Evolutionary conservation across 30 jellyfish, hydroid and myxozoan genomes (phyloP).

Genomic region (Hydractinia echinata): DNA sequence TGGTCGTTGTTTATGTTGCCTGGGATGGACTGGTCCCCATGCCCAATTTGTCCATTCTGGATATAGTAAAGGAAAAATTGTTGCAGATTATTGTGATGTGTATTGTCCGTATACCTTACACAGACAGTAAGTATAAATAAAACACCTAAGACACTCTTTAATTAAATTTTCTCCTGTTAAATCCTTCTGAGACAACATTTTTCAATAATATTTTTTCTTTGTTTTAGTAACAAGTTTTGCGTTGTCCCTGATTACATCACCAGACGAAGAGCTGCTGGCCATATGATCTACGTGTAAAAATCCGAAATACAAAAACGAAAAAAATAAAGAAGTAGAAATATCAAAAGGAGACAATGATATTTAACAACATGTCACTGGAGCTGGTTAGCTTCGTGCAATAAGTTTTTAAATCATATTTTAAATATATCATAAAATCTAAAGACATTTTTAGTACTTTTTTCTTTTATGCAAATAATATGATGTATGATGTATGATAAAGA

Average conservation of each 20-base stretch:
- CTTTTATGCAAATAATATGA: no score
- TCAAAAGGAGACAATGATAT: no score
- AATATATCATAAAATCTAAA: no score
- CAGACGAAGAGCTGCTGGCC: neutral
- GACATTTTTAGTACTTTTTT: no score
- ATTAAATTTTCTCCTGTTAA: no score
- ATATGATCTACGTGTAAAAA: neutral
- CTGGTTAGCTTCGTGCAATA: no score
- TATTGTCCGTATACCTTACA: neutral
- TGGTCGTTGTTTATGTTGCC: constrained; percentile 38
- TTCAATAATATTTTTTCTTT: neutral
- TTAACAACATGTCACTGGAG: no score
- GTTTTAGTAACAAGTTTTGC: neutral
- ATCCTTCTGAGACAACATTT: neutral
- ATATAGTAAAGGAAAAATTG: neutral
- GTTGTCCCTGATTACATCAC: neutral
- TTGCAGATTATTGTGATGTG: constrained; percentile 11
- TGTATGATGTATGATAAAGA: no score
- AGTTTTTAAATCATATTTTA: no score
- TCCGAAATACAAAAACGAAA: no score
- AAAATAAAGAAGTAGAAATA: no score
- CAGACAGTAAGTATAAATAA: neutral
- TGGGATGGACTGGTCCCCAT: constrained; percentile 37
- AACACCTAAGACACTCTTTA: no score
- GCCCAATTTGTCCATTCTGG: constrained; percentile 12